These are phyloP conservation scores for Tetropium fuscum DNA, from an alignment of 2,888 invertebrate genomes.

Conservation along the genomic window DNA sequence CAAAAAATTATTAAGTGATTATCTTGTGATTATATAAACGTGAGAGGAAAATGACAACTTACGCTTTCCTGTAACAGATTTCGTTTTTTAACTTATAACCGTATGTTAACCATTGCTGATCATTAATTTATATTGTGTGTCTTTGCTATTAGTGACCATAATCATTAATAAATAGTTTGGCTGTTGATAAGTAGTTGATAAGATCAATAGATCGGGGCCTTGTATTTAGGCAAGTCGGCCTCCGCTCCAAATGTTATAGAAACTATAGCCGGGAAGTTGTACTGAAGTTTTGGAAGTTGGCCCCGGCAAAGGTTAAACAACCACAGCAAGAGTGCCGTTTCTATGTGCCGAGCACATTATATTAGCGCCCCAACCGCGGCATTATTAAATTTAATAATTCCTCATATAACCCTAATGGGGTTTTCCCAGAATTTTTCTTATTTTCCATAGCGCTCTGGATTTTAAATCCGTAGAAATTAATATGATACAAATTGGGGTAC, in stretches of 20 bases:
- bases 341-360: constrained; percentile 16
- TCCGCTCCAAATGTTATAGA: constrained; percentile 8
- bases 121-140: no score
- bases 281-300: constrained; percentile 13
- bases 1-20: no score
- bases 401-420: not conserved
- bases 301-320: constrained; percentile 42
- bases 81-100: no score
- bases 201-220: constrained; percentile 31
- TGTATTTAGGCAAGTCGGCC: constrained; percentile 23
- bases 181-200: constrained; percentile 35
- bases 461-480: not conserved
- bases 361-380: constrained; percentile 17
- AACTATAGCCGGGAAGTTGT: not conserved
- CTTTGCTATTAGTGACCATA: no score
- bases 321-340: constrained; percentile 32
- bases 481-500: no score
- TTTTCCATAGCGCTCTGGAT: not conserved
- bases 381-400: constrained; percentile 46
- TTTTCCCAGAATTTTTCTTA: constrained; percentile 25
- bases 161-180: no score
- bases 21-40: no score
- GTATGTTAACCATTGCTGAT: no score
- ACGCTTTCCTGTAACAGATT: no score
- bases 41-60: no score